These are phyloP conservation scores for Lithobates pipiens DNA, from an alignment of 2,797 vertebrate genomes.

Conservation along the genomic window DNA sequence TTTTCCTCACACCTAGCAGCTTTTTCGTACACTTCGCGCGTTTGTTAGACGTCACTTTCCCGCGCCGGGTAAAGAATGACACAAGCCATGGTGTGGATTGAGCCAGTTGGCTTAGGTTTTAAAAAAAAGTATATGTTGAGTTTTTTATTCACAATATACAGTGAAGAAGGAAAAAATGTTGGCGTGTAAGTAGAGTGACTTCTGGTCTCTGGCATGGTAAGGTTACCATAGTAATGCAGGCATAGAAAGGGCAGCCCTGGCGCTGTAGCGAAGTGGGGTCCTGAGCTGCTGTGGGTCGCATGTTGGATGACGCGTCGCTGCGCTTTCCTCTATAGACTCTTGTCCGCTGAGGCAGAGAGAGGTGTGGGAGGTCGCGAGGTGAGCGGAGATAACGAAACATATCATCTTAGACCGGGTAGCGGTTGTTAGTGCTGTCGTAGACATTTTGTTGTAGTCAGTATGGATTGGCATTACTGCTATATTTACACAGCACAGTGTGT, in stretches of 20 bases:
- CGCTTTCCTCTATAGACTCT: neutral
- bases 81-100: neutral
- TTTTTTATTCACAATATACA: neutral
- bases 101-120: neutral
- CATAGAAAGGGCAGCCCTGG: neutral
- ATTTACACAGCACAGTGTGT: no score
- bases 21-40: conserved; percentile 32
- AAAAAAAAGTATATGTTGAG: no score
- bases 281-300: neutral
- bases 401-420: neutral
- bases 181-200: neutral
- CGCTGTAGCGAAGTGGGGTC: neutral
- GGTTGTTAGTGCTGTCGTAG: neutral
- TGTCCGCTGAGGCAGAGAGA: neutral
- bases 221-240: conserved; percentile 42
- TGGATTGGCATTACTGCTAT: no score
- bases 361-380: neutral
- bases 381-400: neutral
- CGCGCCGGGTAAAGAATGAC: neutral
- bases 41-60: conserved; percentile 2
- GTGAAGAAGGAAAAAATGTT: no score
- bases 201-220: no score
- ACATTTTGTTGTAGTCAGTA: no score
- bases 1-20: neutral
- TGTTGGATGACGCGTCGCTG: neutral